Base-by-base conservation (phyloP, 2,888 invertebrate genomes). In the Plagodis dolabraria region DNA sequence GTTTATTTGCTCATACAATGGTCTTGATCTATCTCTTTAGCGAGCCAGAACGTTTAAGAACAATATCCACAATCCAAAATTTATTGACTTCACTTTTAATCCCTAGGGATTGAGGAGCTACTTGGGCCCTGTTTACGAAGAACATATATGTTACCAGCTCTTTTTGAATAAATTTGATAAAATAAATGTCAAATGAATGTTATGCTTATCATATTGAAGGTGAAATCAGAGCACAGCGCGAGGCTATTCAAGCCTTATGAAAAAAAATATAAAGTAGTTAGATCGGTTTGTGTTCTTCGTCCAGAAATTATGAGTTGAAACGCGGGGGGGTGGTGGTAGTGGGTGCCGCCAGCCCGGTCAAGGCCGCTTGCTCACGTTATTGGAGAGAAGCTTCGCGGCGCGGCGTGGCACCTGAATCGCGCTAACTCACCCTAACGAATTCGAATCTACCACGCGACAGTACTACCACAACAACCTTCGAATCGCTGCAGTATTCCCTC, bases 341-440 rank as follows among this genome's bases (percentile, higher is more conserved):
- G 57, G 57, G 62, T 43, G 56, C 22, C 22, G 22, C 22, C 22
- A 22, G 22, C 10, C 64, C 63, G 70, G 80, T 76, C 82, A 80
- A 78, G 82, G 78, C 53, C 75, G 70, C 57, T 57, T 49, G 40
- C 62, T 64, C 68, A 65, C 61, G 60, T 60, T 63, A 40, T 40
- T 40, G 58, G 67, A 64, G 66, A 64, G 57, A 60, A 66, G 69
- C 66, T 66, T 68, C 68, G 67, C 71, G 69, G 67, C 68, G 67
- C 71, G 69, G 67, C 62, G 67, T 67, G 67, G 62, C 65, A 71
- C 70, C 71, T 67, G 67, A 56, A 63, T 61, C 56, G 68, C 65
- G 66, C 63, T 63, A 65, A 67, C 55, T 53, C 56, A 52, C 57
- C 65, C 50, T 64, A 59, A 64, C 63, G 65, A 60, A 68, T 71